Evolutionary conservation across 2,797 vertebrate genomes (phyloP).

Genomic region (Chelonia mydas): DNA sequence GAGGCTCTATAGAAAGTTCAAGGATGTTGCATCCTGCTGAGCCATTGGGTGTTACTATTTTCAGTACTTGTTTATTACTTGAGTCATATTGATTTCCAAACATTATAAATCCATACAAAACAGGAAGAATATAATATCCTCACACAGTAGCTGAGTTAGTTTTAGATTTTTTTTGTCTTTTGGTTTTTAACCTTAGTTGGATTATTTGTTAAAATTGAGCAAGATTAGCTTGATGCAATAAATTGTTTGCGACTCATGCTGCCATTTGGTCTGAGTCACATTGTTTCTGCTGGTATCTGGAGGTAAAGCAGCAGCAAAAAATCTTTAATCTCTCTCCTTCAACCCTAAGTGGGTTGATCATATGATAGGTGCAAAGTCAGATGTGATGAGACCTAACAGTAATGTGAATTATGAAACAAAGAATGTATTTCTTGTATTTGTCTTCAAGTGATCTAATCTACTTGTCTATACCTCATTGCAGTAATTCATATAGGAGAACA

Average conservation of each 20-base stretch:
- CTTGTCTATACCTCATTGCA: not conserved
- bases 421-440: not conserved
- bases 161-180: not conserved
- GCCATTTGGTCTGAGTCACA: conserved; percentile 8
- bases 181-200: conserved; percentile 52
- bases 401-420: conserved; percentile 15
- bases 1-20: conserved; percentile 63
- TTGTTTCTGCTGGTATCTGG: conserved; percentile 12
- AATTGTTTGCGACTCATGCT: conserved; percentile 16
- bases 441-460: not conserved
- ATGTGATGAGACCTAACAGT: conserved; percentile 12
- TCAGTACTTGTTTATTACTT: conserved; percentile 71
- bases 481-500: not conserved
- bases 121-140: conserved; percentile 68
- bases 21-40: conserved; percentile 70
- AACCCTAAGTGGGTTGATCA: not conserved
- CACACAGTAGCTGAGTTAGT: not conserved
- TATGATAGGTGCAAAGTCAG: not conserved
- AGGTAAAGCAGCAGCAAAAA: not conserved
- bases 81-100: conserved; percentile 76
- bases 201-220: conserved; percentile 67
- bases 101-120: conserved; percentile 71
- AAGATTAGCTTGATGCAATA: conserved; percentile 42
- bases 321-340: not conserved
- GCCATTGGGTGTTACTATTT: conserved; percentile 68